phyloP scores from a whole-genome alignment of 2,888 invertebrate species.

The Drosophila nr. medialis region DNA sequence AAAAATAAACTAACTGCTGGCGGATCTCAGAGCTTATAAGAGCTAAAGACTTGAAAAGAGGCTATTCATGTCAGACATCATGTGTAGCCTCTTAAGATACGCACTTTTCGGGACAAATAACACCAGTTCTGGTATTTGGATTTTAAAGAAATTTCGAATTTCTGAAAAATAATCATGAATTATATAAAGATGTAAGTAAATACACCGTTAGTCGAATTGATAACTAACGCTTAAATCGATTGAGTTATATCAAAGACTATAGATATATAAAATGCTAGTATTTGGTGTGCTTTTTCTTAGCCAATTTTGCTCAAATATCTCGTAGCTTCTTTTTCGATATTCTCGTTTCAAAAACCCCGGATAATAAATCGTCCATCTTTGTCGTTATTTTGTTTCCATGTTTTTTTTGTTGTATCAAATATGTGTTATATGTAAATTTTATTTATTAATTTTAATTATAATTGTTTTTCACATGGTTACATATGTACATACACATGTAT shows the following conservation, averaged over 20 bases:
- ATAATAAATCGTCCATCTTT: not conserved
- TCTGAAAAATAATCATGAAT: not conserved
- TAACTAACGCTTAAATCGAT: not conserved
- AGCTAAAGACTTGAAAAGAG: not conserved
- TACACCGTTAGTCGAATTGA: not conserved
- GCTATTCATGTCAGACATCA: no score
- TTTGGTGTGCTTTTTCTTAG: not conserved
- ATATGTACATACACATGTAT: constrained; percentile 53
- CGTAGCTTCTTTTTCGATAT: not conserved
- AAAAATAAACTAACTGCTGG: not conserved
- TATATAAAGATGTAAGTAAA: not conserved
- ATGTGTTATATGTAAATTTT: constrained; percentile 61
- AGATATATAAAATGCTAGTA: not conserved
- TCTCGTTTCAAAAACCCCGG: not conserved
- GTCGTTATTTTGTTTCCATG: not conserved
- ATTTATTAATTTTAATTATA: constrained; percentile 55
- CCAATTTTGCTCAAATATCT: not conserved
- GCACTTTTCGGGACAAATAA: not conserved
- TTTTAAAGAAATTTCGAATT: not conserved
- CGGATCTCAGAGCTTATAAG: not conserved
- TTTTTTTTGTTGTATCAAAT: constrained; percentile 49
- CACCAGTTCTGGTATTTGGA: not conserved
- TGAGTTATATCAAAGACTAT: not conserved
- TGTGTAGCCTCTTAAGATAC: no score
- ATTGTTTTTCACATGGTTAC: constrained; percentile 47